A percentile compares a stretch with the other conserved stretches of the same genome.
Conservation (phyloP, 2,797 vertebrate species). For the Pelochelys cantorii region DNA sequence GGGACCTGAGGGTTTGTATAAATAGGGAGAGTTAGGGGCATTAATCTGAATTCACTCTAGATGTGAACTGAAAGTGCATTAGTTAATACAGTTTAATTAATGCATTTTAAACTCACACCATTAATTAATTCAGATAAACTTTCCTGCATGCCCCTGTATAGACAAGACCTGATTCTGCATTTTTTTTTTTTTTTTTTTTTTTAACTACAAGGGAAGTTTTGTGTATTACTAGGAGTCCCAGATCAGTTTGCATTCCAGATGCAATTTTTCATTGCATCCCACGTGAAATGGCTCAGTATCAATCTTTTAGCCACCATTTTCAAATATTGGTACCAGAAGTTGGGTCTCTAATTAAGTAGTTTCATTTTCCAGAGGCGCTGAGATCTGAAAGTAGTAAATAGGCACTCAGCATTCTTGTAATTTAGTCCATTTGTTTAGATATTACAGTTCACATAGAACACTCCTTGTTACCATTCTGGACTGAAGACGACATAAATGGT, state of each 20-base stretch:
- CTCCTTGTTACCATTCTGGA: background rate
- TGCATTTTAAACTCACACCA: background rate
- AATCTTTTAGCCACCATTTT: background rate
- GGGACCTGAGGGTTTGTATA: background rate
- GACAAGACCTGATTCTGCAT: background rate
- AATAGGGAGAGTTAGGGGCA: background rate
- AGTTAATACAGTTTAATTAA: background rate
- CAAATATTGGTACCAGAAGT: background rate
- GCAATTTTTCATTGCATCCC: background rate
- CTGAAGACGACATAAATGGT: background rate
- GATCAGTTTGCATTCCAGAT: background rate
- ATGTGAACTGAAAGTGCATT: background rate
- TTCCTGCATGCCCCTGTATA: background rate
- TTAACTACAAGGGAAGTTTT: background rate
- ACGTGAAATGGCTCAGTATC: background rate
- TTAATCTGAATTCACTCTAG: background rate
- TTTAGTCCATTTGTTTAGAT: background rate
- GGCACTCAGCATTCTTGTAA: background rate
- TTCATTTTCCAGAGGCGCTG: background rate
- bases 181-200: background rate
- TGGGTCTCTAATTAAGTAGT: background rate
- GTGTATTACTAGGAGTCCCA: background rate
- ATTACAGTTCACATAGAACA: background rate
- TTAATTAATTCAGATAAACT: background rate
- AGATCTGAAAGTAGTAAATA: background rate